Base-by-base conservation (phyloP, 1,140 invertebrate genomes). In the Cydia strobilella region DNA sequence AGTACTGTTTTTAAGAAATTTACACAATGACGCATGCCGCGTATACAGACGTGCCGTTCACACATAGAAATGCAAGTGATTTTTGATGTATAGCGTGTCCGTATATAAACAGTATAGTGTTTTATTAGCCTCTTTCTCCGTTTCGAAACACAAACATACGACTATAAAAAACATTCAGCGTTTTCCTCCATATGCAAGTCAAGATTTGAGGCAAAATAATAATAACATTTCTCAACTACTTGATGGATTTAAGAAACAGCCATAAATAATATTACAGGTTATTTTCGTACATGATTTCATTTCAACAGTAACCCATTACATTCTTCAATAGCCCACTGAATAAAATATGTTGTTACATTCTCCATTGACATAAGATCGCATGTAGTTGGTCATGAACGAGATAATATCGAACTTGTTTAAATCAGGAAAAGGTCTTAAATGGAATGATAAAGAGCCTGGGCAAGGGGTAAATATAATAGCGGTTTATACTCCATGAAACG, bases 281-380 rank as follows among this genome's bases (percentile, higher is more conserved):
- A 59, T 59, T 59, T 59, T 59, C 7, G n/a, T 23, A 23, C 54
- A 23, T 51, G 48, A 59, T 59, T 59, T 23, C 54, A 59, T 59
- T 59, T 20, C 54, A 59, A 59, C 54, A 59, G 20, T 59, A 23
- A 10, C 6, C 18, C 54, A 59, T 59, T 59, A 59, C 54, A 59
- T 59, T 59, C 20, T 59, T 59, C 18, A 59, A 59, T 59, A 23
- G 12, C 9, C 7, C 9, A 59, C 54, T 59, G 23, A 59, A 59
- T 59, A 59, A 59, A 59, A 10, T 59, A 54, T 7, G n/a, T 18
- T 54, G n/a, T 54, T 54, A 54, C 51, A 20, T 23, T 59, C 51
- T 59, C n/a, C 15, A n/a, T 3, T 4, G 4, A 23, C 6, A 59
- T 6, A 51, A 51, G 15, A 20, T 59, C 48, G 5, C 1, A 51